A percentile compares a stretch with the other conserved stretches of the same genome.
Conservation (phyloP, 2,888 invertebrate genomes). For the Hyposoter didymator region DNA sequence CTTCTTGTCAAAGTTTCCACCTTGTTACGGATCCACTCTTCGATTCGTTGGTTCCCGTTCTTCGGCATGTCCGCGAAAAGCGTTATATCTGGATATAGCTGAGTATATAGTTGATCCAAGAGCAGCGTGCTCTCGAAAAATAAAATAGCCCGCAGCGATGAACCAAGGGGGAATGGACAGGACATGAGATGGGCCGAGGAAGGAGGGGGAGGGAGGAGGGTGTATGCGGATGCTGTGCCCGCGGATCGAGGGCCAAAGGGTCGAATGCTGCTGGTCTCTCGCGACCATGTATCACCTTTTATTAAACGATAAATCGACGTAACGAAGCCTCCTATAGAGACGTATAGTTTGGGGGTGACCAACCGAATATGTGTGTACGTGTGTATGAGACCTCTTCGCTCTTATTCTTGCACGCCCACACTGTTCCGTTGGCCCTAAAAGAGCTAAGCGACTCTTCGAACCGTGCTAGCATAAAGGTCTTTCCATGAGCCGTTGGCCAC, state of each 20-base stretch:
- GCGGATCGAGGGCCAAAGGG: slow-evolving; percentile 29
- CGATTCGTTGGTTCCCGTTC: slow-evolving; percentile 13
- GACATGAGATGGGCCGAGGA: slow-evolving; percentile 3
- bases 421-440: slow-evolving; percentile 32
- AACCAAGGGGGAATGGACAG: slow-evolving; percentile 18
- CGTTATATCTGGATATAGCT: slow-evolving; percentile 8
- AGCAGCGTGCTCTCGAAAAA: slow-evolving; percentile 48
- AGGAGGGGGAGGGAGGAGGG: background rate
- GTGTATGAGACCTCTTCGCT: slow-evolving; percentile 20
- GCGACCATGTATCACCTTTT: slow-evolving; percentile 78
- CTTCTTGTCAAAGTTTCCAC: background rate
- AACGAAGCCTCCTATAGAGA: slow-evolving; percentile 75
- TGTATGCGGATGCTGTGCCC: slow-evolving; percentile 46
- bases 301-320: slow-evolving; percentile 81
- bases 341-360: slow-evolving; percentile 63
- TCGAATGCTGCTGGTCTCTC: slow-evolving; percentile 48
- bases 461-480: slow-evolving; percentile 9
- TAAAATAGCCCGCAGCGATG: slow-evolving; percentile 54
- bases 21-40: slow-evolving; percentile 34
- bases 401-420: slow-evolving; percentile 48
- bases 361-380: slow-evolving; percentile 25
- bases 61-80: slow-evolving; percentile 24
- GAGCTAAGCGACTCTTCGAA: slow-evolving; percentile 31
- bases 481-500: slow-evolving; percentile 5
- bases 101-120: slow-evolving; percentile 46